Evolutionary conservation across 2,797 vertebrate species (phyloP), one percentile per base, ranked within the genome.

Genomic region (Iguana delicatissima): DNA sequence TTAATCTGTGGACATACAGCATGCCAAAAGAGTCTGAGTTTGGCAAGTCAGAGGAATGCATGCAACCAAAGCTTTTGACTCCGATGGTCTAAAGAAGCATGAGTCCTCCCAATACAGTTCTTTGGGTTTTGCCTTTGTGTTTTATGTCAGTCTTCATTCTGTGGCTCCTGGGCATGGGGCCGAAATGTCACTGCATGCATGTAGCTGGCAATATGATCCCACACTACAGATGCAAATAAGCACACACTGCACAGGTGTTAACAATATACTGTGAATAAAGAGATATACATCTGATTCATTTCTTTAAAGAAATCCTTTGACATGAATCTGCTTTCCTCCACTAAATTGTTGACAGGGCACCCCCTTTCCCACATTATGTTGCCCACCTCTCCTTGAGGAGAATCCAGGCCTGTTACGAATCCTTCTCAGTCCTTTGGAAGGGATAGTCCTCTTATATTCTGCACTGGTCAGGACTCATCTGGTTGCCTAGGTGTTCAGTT

Each of bases 381-480:
- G 52, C 52, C 52, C 52, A 52, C 10, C 52, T 52, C 52, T 52
- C 52, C 7, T 52, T 52, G 52, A 52, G 52, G 52, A 12, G 52
- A 52, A 52, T 52, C 59, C 59, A 59, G 4, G 13, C 59, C n/a
- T 38, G 29, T 16, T 26, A 6, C 55, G 18, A 55, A 2, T 6
- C 26, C 24, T 6, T 9, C 32, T 9, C 2, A 9, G 16, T 14
- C 13, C 32, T 1, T 8, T 3, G n/a, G 0, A n/a, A 26, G 22
- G 0, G 3, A 2, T 3, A 10, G 1, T 24, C 35, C 59, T 1
- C 6, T 3, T 3, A 62, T 22, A 62, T 20, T 59, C 18, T 16
- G 57, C 18, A 20, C 14, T 59, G 57, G 18, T 59, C 57, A 59
- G 57, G 57, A 12, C 57, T 62, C 59, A 62, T 22, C 59, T 62